phyloP scores from a whole-genome alignment of 2,888 invertebrate species.

The Hydrotaea diabolus region DNA sequence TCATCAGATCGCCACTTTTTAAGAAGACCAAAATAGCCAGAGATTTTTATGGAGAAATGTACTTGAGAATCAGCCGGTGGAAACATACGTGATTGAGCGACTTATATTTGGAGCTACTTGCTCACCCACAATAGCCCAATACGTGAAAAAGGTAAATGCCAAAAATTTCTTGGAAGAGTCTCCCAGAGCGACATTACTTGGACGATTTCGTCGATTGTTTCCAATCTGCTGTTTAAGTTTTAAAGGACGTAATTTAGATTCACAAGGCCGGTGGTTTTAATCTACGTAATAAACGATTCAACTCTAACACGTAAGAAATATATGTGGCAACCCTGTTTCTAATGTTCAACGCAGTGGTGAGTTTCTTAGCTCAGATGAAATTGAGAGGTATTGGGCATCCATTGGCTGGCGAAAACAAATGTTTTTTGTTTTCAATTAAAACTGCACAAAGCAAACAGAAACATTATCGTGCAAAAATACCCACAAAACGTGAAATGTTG shows the following conservation, averaged over 20 bases:
- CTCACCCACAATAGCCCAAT: constrained; percentile 52
- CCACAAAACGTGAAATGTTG: constrained; percentile 13
- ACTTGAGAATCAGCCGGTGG: constrained; percentile 18
- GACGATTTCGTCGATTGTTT: constrained; percentile 57
- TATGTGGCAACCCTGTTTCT: constrained; percentile 1
- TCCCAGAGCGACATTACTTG: constrained; percentile 52
- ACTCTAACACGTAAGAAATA: constrained; percentile 18
- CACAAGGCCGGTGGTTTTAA: constrained; percentile 55
- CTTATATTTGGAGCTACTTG: constrained; percentile 49
- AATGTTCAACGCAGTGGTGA: neutral
- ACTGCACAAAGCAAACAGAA: neutral
- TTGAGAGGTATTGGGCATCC: neutral
- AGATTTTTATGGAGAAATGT: constrained; percentile 50
- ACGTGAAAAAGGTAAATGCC: constrained; percentile 53
- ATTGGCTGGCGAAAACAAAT: neutral
- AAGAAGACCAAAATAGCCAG: constrained; percentile 40
- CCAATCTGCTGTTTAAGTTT: constrained; percentile 37
- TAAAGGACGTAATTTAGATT: constrained; percentile 47
- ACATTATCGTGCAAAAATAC: neutral
- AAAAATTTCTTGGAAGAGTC: neutral
- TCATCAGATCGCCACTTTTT: constrained; percentile 28
- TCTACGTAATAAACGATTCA: constrained; percentile 39
- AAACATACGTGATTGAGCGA: constrained; percentile 49
- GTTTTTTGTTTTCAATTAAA: neutral
- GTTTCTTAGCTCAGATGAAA: neutral